phyloP scores from a whole-genome alignment of 2,888 invertebrate genomes.

The Acleris sparsana region DNA sequence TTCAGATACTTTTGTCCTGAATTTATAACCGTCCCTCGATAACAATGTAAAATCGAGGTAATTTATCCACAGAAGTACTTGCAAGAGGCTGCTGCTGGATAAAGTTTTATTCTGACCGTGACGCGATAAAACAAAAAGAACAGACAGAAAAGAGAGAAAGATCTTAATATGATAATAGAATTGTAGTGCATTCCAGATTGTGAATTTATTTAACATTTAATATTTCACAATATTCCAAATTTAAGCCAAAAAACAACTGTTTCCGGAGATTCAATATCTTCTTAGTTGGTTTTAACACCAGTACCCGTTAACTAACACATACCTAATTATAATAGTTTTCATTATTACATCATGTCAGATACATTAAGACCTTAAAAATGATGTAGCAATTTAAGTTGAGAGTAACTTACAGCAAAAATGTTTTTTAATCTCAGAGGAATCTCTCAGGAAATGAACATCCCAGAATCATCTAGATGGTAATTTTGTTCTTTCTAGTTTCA shows the following conservation, averaged over 20 bases:
- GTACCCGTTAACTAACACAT: too few relatives aligned
- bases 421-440: background rate
- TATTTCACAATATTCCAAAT: too few relatives aligned
- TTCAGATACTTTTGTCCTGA: conserved; percentile 21
- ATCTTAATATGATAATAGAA: conserved; percentile 28
- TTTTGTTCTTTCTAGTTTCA: conserved; percentile 1
- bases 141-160: conserved; percentile 7
- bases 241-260: too few relatives aligned
- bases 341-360: too few relatives aligned
- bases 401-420: background rate
- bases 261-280: too few relatives aligned
- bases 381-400: too few relatives aligned
- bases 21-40: conserved; percentile 29
- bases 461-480: conserved; percentile 5
- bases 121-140: conserved; percentile 34
- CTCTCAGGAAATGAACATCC: background rate
- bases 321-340: too few relatives aligned
- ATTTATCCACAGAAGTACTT: conserved; percentile 29
- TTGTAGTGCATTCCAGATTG: background rate
- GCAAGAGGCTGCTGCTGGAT: conserved; percentile 24
- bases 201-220: conserved; percentile 2
- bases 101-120: conserved; percentile 33
- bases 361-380: too few relatives aligned
- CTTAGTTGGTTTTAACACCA: too few relatives aligned
- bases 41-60: conserved; percentile 34